These are phyloP conservation scores for Serranochromis macrocephalus DNA, from an alignment of 2,113 vertebrate species.

Conservation along the genomic window DNA sequence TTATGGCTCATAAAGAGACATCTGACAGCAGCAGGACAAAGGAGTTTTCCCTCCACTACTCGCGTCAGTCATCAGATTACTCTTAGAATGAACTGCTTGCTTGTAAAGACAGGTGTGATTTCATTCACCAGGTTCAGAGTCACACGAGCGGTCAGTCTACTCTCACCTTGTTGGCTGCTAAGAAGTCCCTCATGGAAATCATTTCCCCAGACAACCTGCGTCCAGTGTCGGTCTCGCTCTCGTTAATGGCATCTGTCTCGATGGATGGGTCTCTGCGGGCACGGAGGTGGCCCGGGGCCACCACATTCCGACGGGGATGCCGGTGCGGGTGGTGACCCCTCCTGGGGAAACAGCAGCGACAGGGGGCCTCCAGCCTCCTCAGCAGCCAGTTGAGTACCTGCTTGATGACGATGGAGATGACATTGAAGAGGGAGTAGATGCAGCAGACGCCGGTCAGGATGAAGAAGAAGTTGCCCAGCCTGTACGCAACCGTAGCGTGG, in stretches of 20 bases:
- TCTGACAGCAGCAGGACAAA: neutral
- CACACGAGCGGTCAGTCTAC: neutral
- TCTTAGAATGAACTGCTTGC: neutral
- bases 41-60: neutral
- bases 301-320: slow-evolving; percentile 75
- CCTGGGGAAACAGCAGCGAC: slow-evolving; percentile 71
- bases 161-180: slow-evolving; percentile 84
- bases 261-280: slow-evolving; percentile 79
- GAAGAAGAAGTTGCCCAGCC: slow-evolving; percentile 88
- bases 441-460: slow-evolving; percentile 95
- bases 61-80: fast-evolving
- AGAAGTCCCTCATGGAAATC: slow-evolving; percentile 94
- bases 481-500: slow-evolving; percentile 74
- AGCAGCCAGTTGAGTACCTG: slow-evolving; percentile 95
- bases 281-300: slow-evolving; percentile 79
- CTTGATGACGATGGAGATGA: slow-evolving; percentile 96
- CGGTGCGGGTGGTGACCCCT: slow-evolving; percentile 58
- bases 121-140: neutral
- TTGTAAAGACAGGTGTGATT: neutral
- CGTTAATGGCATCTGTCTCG: slow-evolving; percentile 81
- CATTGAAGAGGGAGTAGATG: slow-evolving; percentile 96
- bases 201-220: slow-evolving; percentile 90
- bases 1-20: neutral
- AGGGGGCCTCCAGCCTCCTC: slow-evolving; percentile 73
- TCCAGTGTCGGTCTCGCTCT: slow-evolving; percentile 81